phyloP scores from a whole-genome alignment of 2,888 invertebrate species.

The Drosophila incognita region DNA sequence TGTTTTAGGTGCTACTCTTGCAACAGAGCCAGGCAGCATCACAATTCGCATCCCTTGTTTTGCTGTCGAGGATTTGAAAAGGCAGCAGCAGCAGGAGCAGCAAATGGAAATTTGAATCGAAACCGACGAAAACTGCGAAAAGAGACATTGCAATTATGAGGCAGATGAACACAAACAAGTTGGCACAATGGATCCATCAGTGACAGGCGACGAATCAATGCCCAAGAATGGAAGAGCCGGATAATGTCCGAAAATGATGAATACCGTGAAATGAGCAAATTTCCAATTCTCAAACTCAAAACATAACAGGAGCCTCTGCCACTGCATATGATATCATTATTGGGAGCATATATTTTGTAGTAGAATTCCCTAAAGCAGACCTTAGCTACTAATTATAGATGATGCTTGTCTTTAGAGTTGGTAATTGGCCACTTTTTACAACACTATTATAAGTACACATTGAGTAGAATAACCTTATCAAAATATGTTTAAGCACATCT shows the following conservation, averaged over 20 bases:
- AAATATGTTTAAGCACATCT: background rate
- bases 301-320: background rate
- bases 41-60: conserved; percentile 15
- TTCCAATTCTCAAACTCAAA: conserved; percentile 29
- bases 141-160: conserved; percentile 67
- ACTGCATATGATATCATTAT: background rate
- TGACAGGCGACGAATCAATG: conserved; percentile 56
- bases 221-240: conserved; percentile 39
- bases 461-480: background rate
- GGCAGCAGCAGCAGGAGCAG: conserved; percentile 26
- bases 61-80: conserved; percentile 27
- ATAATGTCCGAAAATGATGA: conserved; percentile 51
- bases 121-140: conserved; percentile 37
- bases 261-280: conserved; percentile 76
- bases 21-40: background rate
- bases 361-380: background rate
- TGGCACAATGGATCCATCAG: conserved; percentile 41
- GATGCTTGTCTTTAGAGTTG: background rate
- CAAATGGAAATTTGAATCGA: conserved; percentile 60
- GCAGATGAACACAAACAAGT: conserved; percentile 49
- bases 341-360: background rate
- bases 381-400: background rate
- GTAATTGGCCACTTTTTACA: background rate
- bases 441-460: background rate
- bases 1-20: conserved; percentile 34